These are phyloP conservation scores for Darwinula stevensoni DNA, from an alignment of 2,888 invertebrate species.

Conservation along the genomic window DNA sequence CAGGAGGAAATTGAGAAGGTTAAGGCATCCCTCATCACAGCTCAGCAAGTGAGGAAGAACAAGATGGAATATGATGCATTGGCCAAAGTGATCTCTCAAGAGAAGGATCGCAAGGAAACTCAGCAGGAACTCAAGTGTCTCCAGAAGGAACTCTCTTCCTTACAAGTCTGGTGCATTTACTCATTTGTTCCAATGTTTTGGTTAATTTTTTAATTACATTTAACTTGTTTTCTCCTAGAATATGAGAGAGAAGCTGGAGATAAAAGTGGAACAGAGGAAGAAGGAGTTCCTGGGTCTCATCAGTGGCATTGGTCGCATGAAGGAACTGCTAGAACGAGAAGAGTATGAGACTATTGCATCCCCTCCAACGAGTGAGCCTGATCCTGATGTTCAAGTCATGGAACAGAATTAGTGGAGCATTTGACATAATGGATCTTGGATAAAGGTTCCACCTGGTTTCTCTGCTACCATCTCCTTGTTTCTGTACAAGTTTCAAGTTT, in stretches of 20 bases:
- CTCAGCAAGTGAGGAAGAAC: slow-evolving; percentile 31
- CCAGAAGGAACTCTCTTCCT: slow-evolving; percentile 29
- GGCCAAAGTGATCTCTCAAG: slow-evolving; percentile 62
- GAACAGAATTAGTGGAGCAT: no score
- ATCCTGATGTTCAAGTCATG: no score
- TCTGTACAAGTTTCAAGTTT: no score
- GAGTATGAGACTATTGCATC: no score
- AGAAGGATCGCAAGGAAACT: slow-evolving; percentile 60
- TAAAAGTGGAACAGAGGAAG: not conserved
- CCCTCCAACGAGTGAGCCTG: no score
- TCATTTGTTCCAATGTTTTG: no score
- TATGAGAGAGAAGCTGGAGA: not conserved
- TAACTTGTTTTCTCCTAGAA: not conserved
- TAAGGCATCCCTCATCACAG: slow-evolving; percentile 22
- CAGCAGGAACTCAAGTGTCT: slow-evolving; percentile 31
- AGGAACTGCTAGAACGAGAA: no score
- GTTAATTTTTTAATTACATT: no score
- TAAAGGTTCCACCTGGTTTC: no score
- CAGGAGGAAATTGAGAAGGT: slow-evolving; percentile 49
- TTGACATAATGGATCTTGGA: no score
- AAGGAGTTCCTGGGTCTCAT: not conserved
- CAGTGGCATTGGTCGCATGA: not conserved
- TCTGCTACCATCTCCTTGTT: no score
- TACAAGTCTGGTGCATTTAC: no score
- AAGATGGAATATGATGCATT: slow-evolving; percentile 73